A percentile compares a stretch with the other conserved stretches of the same genome.
phyloP scores from a whole-genome alignment of 2,113 vertebrate genomes.

The Xenopus laevis region DNA sequence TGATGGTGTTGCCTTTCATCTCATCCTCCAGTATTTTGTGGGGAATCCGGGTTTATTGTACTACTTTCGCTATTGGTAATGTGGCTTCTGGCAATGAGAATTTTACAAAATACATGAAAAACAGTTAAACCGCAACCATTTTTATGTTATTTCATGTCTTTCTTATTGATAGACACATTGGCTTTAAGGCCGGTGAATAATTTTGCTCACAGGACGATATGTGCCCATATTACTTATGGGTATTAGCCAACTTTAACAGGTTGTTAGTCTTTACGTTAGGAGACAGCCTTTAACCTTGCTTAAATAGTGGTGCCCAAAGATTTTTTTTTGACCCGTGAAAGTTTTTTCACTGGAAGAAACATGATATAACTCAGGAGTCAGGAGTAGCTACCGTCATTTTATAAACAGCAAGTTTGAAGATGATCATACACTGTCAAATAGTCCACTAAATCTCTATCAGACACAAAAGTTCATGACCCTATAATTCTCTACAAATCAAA shows the following conservation, averaged over 20 bases:
- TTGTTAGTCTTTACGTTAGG: slow-evolving; percentile 5
- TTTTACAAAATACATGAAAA: no score
- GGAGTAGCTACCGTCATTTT: slow-evolving; percentile 28
- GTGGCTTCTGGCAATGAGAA: no score
- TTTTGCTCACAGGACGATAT: no score
- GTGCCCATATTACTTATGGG: no score
- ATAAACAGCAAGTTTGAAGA: slow-evolving; percentile 42
- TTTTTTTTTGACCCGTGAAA: slow-evolving; percentile 31
- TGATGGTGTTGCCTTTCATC: no score
- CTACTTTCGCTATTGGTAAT: no score
- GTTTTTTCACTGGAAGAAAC: slow-evolving; percentile 22
- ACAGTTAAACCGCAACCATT: no score
- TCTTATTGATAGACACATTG: no score
- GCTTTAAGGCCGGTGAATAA: no score
- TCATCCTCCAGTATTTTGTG: no score
- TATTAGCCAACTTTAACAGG: slow-evolving; percentile 27
- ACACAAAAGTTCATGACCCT: slow-evolving; percentile 40
- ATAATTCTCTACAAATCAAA: slow-evolving; percentile 39
- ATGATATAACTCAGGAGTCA: slow-evolving; percentile 18
- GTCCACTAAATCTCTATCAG: slow-evolving; percentile 42
- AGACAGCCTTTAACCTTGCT: slow-evolving; percentile 40
- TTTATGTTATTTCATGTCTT: no score
- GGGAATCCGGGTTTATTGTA: no score
- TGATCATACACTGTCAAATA: slow-evolving; percentile 13
- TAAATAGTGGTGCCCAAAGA: slow-evolving; percentile 27